These are phyloP conservation scores for Propithecus deckenii DNA, from an alignment of 2,797 vertebrate genomes.

Conservation along the genomic window DNA sequence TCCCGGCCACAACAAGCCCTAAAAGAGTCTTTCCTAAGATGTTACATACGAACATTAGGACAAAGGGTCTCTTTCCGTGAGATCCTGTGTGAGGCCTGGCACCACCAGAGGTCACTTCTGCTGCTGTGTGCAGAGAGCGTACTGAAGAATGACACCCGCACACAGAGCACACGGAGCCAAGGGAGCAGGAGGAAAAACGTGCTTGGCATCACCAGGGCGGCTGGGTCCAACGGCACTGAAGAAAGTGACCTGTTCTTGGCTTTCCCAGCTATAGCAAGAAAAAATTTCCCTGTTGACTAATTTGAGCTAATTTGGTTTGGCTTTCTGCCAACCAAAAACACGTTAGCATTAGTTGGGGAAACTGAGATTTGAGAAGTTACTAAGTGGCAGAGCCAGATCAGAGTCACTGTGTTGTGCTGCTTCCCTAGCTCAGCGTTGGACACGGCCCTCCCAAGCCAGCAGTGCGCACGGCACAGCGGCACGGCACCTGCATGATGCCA, in stretches of 20 bases:
- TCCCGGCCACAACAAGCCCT: background rate
- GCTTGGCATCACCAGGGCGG: background rate
- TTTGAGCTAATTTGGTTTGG: background rate
- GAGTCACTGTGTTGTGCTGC: background rate
- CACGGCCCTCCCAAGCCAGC: background rate
- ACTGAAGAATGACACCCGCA: background rate
- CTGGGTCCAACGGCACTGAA: background rate
- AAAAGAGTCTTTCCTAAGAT: background rate
- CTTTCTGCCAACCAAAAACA: background rate
- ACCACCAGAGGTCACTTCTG: background rate
- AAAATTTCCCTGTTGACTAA: background rate
- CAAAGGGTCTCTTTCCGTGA: background rate
- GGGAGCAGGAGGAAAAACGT: background rate
- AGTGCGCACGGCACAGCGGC: accelerated
- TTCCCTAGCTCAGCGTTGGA: background rate
- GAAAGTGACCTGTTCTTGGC: background rate
- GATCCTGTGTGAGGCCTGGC: background rate
- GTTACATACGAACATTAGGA: background rate
- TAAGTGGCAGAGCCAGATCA: background rate
- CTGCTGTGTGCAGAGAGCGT: background rate
- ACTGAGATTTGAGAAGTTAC: background rate
- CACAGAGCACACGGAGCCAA: background rate
- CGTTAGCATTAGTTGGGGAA: background rate
- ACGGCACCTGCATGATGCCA: background rate
- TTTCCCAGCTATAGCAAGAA: background rate